These are phyloP conservation scores for Agapetus fuscipes DNA, from an alignment of 2,888 invertebrate species.

Conservation along the genomic window DNA sequence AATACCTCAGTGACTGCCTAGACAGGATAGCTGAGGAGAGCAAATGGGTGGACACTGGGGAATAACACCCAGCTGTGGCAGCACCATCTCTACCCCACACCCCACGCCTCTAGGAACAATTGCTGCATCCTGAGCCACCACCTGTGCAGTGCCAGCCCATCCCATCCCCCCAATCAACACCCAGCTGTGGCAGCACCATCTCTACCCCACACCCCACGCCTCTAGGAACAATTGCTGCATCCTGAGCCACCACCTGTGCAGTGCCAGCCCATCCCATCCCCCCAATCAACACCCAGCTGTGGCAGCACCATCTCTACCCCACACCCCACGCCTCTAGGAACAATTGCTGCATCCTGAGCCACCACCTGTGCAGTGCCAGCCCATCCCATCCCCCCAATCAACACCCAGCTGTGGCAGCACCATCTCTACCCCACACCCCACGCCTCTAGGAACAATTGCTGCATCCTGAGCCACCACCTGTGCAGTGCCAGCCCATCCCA, in stretches of 20 bases:
- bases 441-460: background rate
- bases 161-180: too few species aligned
- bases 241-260: too few species aligned
- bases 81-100: background rate
- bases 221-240: background rate
- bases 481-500: too few species aligned
- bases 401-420: conserved; percentile 24
- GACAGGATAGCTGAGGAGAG: conserved; percentile 90
- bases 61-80: conserved; percentile 41
- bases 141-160: too few species aligned
- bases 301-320: background rate
- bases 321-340: background rate
- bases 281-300: conserved; percentile 33
- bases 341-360: background rate
- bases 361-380: too few species aligned
- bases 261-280: too few species aligned
- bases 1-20: conserved; percentile 89
- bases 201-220: background rate
- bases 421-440: background rate
- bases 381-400: too few species aligned
- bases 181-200: background rate
- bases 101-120: background rate
- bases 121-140: background rate
- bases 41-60: conserved; percentile 75
- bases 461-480: too few species aligned